A percentile compares a stretch with the other conserved stretches of the same genome.
These are phyloP conservation scores for Smittia sp. DNA, from an alignment of 2,888 invertebrate genomes.

Conservation along the genomic window DNA sequence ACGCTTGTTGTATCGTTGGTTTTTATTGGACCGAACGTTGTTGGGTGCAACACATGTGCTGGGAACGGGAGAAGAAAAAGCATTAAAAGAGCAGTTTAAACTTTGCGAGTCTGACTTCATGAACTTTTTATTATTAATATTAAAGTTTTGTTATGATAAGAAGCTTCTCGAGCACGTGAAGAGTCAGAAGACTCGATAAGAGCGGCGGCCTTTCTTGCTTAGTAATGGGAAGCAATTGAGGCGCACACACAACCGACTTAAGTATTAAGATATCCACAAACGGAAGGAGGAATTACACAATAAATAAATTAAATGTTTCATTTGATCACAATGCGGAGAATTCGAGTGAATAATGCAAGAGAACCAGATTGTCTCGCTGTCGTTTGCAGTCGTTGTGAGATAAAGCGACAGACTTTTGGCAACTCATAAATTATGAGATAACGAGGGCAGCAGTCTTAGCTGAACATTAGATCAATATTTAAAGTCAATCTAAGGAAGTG, in stretches of 20 bases:
- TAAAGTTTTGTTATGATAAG: neutral
- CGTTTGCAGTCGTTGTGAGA: neutral
- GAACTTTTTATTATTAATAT: neutral
- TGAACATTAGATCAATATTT: neutral
- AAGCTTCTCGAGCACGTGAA: neutral
- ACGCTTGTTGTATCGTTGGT: neutral
- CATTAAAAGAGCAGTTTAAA: neutral
- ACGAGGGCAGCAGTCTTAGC: neutral
- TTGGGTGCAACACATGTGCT: neutral
- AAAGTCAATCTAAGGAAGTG: no score
- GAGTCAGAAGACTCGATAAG: no score
- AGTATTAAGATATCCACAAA: neutral
- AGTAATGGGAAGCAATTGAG: no score
- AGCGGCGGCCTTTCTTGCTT: no score
- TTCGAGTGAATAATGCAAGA: no score
- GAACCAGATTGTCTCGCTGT: no score
- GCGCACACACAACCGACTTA: no score
- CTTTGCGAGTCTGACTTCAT: neutral
- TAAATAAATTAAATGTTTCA: neutral
- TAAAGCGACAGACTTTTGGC: neutral
- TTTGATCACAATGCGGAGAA: neutral
- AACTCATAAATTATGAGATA: neutral
- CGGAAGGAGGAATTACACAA: constrained; percentile 3
- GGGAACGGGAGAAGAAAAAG: neutral
- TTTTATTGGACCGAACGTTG: neutral